Conservation (phyloP, 1,140 invertebrate genomes). For the Orchestia grillus region DNA sequence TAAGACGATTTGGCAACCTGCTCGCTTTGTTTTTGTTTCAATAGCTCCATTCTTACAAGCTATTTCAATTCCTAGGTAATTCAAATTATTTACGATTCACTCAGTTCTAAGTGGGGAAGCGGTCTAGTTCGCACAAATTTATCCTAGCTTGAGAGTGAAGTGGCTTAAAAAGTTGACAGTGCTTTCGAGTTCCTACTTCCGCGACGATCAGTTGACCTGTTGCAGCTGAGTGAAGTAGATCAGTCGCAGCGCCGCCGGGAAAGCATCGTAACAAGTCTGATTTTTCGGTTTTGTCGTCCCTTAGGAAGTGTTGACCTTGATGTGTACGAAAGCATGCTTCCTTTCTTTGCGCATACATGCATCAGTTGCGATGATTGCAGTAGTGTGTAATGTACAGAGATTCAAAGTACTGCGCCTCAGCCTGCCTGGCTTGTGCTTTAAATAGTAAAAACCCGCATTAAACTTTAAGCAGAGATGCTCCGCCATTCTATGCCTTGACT, state of each 20-base stretch:
- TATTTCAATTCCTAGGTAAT: neutral
- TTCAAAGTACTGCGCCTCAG: neutral
- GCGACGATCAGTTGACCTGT: neutral
- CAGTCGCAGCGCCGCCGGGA: neutral
- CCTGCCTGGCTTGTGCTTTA: neutral
- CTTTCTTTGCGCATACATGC: neutral
- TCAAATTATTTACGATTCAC: neutral
- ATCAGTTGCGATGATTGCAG: neutral
- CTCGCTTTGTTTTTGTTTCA: neutral
- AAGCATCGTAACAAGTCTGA: neutral
- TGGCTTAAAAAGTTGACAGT: neutral
- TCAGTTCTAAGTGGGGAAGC: neutral
- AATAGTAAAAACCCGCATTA: neutral
- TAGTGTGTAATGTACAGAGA: neutral
- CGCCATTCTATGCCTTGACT: neutral
- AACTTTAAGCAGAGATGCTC: neutral
- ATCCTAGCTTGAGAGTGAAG: neutral
- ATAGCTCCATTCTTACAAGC: neutral
- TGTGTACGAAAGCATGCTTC: conserved; percentile 7
- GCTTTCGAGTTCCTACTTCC: neutral
- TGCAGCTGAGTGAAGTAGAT: neutral
- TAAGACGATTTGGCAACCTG: neutral
- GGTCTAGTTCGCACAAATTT: neutral
- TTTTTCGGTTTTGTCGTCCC: neutral
- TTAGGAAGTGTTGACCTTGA: neutral